Conservation (phyloP, 2,888 invertebrate genomes). For the Axea sp. region DNA sequence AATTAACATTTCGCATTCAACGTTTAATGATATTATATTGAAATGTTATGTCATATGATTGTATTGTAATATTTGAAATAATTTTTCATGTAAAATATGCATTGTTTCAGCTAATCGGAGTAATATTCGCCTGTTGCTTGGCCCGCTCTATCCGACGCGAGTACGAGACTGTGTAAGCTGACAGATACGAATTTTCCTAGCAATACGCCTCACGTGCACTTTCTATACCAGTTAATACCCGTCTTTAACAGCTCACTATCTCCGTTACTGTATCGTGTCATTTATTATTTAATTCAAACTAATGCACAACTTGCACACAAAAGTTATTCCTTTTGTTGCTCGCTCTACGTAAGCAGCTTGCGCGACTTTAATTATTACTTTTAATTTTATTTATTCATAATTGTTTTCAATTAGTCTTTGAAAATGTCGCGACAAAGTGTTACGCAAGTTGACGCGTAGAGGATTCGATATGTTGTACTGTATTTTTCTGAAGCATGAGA, state of each 20-base stretch:
- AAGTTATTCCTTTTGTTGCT: conserved; percentile 55
- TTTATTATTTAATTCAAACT: conserved; percentile 66
- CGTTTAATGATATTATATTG: neutral
- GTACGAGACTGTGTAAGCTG: conserved; percentile 89
- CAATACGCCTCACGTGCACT: conserved; percentile 71
- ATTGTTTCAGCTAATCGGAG: conserved; percentile 88
- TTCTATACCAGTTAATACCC: conserved; percentile 66
- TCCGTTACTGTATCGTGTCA: conserved; percentile 63
- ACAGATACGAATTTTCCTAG: conserved; percentile 67
- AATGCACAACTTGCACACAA: conserved; percentile 69
- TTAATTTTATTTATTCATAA: neutral
- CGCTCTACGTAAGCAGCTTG: conserved; percentile 56
- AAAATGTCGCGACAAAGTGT: conserved; percentile 6
- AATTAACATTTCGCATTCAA: neutral
- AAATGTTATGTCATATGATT: too few relatives aligned
- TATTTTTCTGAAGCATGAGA: conserved; percentile 56
- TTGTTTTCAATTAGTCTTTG: neutral
- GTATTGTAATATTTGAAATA: too few relatives aligned
- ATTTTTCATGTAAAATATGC: too few relatives aligned
- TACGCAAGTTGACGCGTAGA: conserved; percentile 49
- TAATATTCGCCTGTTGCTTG: conserved; percentile 95
- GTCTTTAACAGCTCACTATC: conserved; percentile 65
- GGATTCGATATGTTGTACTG: conserved; percentile 36
- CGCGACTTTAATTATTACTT: conserved; percentile 16
- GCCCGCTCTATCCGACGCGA: conserved; percentile 95